phyloP scores from a whole-genome alignment of 2,113 vertebrate genomes.

The Boleophthalmus pectinirostris region DNA sequence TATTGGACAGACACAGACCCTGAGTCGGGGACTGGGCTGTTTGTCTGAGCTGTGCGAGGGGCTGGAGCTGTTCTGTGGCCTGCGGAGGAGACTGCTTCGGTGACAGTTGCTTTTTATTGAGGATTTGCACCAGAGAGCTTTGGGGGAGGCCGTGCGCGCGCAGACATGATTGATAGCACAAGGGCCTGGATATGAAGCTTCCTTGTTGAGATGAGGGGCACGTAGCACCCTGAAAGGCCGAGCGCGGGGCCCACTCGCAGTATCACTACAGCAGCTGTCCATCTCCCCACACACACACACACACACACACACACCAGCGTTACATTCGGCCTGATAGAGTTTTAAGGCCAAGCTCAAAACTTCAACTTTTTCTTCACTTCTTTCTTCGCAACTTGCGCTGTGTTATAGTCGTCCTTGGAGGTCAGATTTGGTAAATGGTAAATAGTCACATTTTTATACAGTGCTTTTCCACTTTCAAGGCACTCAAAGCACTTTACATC shows the following conservation, averaged over 20 bases:
- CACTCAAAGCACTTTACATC: no score
- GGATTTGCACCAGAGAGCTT: constrained; percentile 70
- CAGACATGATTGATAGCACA: constrained; percentile 71
- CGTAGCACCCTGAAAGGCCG: constrained; percentile 70
- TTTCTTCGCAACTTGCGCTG: neutral
- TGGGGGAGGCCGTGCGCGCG: constrained; percentile 61
- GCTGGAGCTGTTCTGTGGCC: constrained; percentile 57
- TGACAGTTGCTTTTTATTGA: constrained; percentile 76
- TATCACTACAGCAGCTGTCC: constrained; percentile 62
- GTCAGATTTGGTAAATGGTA: no score
- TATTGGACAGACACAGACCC: constrained; percentile 16
- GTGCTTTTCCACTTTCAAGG: no score
- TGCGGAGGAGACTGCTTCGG: constrained; percentile 43
- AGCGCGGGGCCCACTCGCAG: constrained; percentile 45
- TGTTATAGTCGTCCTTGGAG: no score
- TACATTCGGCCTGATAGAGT: constrained; percentile 10
- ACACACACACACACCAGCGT: constrained; percentile 18
- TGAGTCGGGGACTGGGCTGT: constrained; percentile 33
- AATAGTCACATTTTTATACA: no score
- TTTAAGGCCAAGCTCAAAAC: constrained; percentile 12
- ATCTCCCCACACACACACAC: constrained; percentile 55
- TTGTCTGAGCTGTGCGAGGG: constrained; percentile 45
- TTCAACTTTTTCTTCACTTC: neutral
- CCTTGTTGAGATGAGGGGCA: constrained; percentile 73
- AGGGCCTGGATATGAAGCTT: constrained; percentile 64